Percentiles rank a stretch among this genome's conserved stretches.
phyloP scores from a whole-genome alignment of 1,140 invertebrate genomes.

The Trichonephila inaurata region DNA sequence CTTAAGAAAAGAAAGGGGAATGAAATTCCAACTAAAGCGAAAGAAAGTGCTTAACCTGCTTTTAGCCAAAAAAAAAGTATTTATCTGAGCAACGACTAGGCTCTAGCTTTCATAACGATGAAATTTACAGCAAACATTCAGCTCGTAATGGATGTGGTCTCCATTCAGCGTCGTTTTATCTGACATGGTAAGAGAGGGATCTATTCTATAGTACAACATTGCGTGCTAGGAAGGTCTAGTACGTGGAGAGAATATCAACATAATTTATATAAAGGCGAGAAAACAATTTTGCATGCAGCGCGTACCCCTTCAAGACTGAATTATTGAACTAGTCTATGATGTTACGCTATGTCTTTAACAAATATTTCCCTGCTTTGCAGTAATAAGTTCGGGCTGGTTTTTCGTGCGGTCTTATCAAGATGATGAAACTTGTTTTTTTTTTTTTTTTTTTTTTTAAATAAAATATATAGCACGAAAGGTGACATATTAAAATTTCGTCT shows the following conservation, averaged over 20 bases:
- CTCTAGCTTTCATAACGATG: slow-evolving; percentile 18
- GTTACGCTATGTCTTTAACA: not conserved
- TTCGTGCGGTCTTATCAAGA: not conserved
- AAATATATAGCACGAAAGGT: no score
- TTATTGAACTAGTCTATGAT: not conserved
- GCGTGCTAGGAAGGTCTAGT: slow-evolving; percentile 6
- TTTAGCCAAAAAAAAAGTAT: not conserved
- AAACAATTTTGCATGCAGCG: not conserved
- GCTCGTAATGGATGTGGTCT: slow-evolving; percentile 14
- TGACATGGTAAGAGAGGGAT: slow-evolving; percentile 11
- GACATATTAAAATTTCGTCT: no score
- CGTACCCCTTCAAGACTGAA: not conserved
- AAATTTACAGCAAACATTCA: slow-evolving; percentile 36
- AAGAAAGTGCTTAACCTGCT: not conserved
- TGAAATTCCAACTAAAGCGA: not conserved
- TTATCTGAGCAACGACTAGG: not conserved
- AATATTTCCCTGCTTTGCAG: not conserved
- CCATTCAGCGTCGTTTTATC: slow-evolving; percentile 33
- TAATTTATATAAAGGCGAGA: not conserved
- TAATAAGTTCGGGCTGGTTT: not conserved
- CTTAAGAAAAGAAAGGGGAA: not conserved
- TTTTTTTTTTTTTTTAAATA: no score
- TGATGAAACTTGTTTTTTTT: no score
- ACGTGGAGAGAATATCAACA: not conserved
- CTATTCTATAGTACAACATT: not conserved